A percentile compares a stretch with the other conserved stretches of the same genome.
Evolutionary conservation across 2,113 vertebrate species (phyloP).

Genomic region (Grammomys surdaster): DNA sequence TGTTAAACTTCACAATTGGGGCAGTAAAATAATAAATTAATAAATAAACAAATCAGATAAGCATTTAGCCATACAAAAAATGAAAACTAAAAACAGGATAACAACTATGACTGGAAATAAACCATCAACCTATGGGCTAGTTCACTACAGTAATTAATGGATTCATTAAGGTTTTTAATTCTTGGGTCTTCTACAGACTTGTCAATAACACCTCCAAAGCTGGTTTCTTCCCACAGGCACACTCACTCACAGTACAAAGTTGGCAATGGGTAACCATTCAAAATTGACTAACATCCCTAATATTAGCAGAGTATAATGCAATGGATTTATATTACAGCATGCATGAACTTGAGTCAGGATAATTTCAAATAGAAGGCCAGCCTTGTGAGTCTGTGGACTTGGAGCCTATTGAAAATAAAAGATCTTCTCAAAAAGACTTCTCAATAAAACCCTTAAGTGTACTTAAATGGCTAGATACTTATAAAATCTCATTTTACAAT

Average conservation of each 20-base stretch:
- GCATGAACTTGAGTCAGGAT: not conserved
- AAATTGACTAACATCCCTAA: not conserved
- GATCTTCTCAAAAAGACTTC: not conserved
- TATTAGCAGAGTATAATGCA: not conserved
- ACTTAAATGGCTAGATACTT: not conserved
- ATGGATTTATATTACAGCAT: not conserved
- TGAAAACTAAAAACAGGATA: constrained; percentile 34
- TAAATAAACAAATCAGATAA: constrained; percentile 1
- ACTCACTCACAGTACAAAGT: not conserved
- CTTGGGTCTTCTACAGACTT: not conserved
- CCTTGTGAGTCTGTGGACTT: too few relatives aligned
- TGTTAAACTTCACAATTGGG: not conserved
- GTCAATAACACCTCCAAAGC: not conserved
- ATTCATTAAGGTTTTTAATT: not conserved
- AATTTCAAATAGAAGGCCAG: not conserved
- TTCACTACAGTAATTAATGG: not conserved
- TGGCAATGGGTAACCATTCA: not conserved
- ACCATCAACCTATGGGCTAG: not conserved
- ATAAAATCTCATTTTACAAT: constrained; percentile 48
- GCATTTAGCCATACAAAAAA: not conserved
- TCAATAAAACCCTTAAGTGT: not conserved
- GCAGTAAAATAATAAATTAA: not conserved
- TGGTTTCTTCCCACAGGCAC: not conserved
- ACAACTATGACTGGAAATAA: constrained; percentile 6
- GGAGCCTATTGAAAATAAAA: not conserved